Evolutionary conservation across 2,888 invertebrate species (phyloP).

Genomic region (Cheilosia vulpina): DNA sequence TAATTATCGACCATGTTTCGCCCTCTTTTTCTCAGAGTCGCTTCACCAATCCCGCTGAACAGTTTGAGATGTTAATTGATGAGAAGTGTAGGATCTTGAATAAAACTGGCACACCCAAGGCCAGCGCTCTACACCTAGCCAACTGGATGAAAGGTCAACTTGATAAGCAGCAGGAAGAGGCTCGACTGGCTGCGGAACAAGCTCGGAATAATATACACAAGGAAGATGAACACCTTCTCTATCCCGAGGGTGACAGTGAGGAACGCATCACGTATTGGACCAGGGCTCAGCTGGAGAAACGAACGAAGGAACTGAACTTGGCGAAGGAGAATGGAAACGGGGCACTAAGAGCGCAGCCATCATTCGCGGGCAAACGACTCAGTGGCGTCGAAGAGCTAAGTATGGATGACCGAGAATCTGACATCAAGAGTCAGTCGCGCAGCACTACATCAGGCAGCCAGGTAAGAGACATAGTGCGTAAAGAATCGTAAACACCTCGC

Average conservation of each 20-base stretch:
- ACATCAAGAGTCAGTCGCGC: constrained; percentile 88
- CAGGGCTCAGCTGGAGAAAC: constrained; percentile 88
- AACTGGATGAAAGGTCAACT: constrained; percentile 92
- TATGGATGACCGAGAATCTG: constrained; percentile 83
- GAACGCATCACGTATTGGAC: constrained; percentile 86
- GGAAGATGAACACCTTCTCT: constrained; percentile 80
- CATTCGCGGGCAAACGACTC: constrained; percentile 80
- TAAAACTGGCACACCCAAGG: constrained; percentile 87
- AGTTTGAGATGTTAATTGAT: constrained; percentile 86
- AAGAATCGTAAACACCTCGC: constrained; percentile 37
- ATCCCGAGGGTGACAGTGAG: constrained; percentile 80
- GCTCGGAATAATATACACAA: constrained; percentile 81
- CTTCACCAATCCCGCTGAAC: constrained; percentile 81
- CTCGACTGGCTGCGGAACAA: constrained; percentile 80
- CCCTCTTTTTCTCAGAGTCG: constrained; percentile 68
- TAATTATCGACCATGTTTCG: background rate
- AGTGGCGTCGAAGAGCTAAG: constrained; percentile 84
- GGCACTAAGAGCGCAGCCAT: constrained; percentile 77
- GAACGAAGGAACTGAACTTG: constrained; percentile 88
- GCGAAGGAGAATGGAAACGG: constrained; percentile 84
- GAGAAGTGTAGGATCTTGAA: constrained; percentile 87
- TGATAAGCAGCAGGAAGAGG: constrained; percentile 85
- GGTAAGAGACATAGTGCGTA: constrained; percentile 83
- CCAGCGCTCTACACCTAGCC: constrained; percentile 89
- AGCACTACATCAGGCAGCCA: constrained; percentile 92